These are phyloP conservation scores for Oreochromis tanganicae DNA, from an alignment of 2,113 vertebrate genomes.

Conservation along the genomic window DNA sequence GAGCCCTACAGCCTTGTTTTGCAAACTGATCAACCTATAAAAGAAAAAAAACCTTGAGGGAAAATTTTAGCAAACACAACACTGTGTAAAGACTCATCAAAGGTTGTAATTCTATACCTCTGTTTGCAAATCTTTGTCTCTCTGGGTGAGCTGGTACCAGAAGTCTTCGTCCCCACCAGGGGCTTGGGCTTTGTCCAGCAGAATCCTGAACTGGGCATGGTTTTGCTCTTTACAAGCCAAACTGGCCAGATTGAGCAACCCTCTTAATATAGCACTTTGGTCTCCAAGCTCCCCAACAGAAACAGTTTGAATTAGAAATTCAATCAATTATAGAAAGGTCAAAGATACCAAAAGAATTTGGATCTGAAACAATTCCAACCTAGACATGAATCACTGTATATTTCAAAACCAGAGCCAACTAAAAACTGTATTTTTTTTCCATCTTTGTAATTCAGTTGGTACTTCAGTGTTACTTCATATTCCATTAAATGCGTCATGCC, in stretches of 20 bases:
- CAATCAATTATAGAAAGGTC: not conserved
- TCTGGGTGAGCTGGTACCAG: conserved; percentile 72
- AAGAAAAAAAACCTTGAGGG: not conserved
- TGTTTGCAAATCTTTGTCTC: conserved; percentile 16
- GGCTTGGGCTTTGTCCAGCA: conserved; percentile 71
- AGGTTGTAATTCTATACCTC: conserved; percentile 51
- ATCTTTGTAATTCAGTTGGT: not conserved
- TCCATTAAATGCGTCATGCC: not conserved
- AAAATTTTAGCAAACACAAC: not conserved
- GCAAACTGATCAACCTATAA: conserved; percentile 73
- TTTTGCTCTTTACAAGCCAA: conserved; percentile 80
- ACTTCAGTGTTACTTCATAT: not conserved
- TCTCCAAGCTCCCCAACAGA: conserved; percentile 70
- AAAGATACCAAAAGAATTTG: not conserved
- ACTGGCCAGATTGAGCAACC: conserved; percentile 73
- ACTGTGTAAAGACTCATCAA: not conserved
- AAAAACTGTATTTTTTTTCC: not conserved
- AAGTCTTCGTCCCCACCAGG: conserved; percentile 77
- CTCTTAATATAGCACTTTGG: conserved; percentile 45
- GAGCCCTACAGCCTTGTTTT: conserved; percentile 56
- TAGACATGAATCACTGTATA: not conserved
- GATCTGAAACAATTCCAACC: not conserved
- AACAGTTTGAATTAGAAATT: not conserved
- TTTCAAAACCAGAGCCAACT: not conserved
- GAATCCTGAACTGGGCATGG: conserved; percentile 61